Evolutionary conservation across 2,113 vertebrate genomes (phyloP).

Genomic region (Mionectes macconnelli): DNA sequence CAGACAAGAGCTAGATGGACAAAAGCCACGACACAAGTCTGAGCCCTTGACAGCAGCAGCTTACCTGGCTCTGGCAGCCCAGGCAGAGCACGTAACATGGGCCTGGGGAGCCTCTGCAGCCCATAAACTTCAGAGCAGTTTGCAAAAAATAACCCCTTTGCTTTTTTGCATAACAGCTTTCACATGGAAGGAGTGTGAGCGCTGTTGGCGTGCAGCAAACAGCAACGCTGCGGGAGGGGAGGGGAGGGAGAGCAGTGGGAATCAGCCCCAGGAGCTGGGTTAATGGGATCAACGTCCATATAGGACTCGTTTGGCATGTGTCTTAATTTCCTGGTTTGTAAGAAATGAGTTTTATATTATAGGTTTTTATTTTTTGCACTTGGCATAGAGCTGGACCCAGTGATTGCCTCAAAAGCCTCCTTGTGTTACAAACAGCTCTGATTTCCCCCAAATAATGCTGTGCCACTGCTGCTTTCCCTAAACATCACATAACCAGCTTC

Average conservation of each 20-base stretch:
- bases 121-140: not conserved
- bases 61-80: not conserved
- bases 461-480: not conserved
- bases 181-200: not conserved
- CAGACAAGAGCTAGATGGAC: not conserved
- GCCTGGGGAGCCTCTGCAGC: not conserved
- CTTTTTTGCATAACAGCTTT: not conserved
- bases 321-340: not conserved
- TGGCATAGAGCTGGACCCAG: not conserved
- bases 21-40: not conserved
- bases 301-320: not conserved
- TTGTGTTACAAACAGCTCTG: not conserved
- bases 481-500: not conserved
- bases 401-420: not conserved
- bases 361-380: not conserved
- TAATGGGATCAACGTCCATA: not conserved
- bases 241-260: not conserved
- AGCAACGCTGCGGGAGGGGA: not conserved
- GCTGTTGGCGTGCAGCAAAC: not conserved
- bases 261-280: not conserved
- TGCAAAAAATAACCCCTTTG: not conserved
- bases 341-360: not conserved
- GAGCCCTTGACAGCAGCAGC: not conserved
- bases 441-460: not conserved
- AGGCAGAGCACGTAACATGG: not conserved